These are phyloP conservation scores for Lasiurus cinereus DNA, from an alignment of 2,113 vertebrate genomes.

Conservation along the genomic window DNA sequence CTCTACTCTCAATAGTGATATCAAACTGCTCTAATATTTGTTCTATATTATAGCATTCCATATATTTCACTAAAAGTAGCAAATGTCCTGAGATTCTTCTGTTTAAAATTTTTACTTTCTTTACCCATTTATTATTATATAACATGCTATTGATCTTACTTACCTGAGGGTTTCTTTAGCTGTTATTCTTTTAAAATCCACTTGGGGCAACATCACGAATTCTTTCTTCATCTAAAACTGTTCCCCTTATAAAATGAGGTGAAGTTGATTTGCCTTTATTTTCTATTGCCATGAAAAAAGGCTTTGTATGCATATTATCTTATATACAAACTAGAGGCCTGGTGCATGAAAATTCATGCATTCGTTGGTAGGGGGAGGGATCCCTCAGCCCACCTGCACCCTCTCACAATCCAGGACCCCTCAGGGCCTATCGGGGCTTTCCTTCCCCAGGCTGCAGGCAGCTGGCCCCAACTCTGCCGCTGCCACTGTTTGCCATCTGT, in stretches of 20 bases:
- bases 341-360: too few species aligned
- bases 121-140: background rate
- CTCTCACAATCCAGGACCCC: too few species aligned
- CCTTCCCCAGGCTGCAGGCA: too few species aligned
- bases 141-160: background rate
- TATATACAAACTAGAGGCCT: background rate
- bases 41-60: background rate
- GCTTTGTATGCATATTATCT: background rate
- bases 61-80: background rate
- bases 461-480: too few species aligned
- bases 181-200: background rate
- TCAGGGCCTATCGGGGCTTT: too few species aligned
- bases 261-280: background rate
- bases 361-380: too few species aligned
- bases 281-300: background rate
- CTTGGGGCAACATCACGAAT: background rate
- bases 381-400: too few species aligned
- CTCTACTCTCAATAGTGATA: background rate
- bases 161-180: background rate
- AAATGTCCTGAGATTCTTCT: background rate
- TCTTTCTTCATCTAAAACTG: background rate
- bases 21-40: background rate
- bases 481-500: too few species aligned
- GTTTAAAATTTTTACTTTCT: background rate
- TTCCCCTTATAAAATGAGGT: constrained; percentile 24